These are phyloP conservation scores for Pelmatolapia mariae DNA, from an alignment of 2,113 vertebrate genomes.

Conservation along the genomic window DNA sequence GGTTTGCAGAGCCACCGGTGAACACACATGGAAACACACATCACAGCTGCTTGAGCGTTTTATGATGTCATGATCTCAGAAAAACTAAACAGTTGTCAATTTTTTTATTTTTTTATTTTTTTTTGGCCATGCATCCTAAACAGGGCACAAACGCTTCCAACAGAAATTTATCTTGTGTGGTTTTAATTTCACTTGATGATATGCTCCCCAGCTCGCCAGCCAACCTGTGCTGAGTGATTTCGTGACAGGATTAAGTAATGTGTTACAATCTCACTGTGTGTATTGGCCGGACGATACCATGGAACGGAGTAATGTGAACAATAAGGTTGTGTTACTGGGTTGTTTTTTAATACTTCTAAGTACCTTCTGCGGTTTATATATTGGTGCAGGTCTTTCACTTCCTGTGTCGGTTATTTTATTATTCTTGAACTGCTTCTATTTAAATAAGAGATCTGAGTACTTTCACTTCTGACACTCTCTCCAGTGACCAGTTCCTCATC, in stretches of 20 bases:
- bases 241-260: not conserved
- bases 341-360: not conserved
- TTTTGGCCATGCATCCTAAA: not conserved
- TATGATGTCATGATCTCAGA: not conserved
- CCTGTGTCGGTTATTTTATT: not conserved
- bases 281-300: not conserved
- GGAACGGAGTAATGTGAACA: not conserved
- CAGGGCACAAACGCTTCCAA: not conserved
- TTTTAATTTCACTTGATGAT: not conserved
- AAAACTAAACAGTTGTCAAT: not conserved
- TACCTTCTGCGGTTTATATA: not conserved
- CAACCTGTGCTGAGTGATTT: not conserved
- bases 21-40: not conserved
- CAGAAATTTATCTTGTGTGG: not conserved
- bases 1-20: not conserved
- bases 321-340: not conserved
- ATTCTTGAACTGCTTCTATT: not conserved
- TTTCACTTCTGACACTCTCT: not conserved
- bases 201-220: not conserved
- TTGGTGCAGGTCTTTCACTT: not conserved
- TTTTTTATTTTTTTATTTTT: not conserved
- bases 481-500: not conserved
- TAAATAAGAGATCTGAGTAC: not conserved
- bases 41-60: not conserved
- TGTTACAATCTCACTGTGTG: not conserved